Base-by-base conservation (phyloP, 2,888 invertebrate genomes). In the Cryptocephalus moraei region DNA sequence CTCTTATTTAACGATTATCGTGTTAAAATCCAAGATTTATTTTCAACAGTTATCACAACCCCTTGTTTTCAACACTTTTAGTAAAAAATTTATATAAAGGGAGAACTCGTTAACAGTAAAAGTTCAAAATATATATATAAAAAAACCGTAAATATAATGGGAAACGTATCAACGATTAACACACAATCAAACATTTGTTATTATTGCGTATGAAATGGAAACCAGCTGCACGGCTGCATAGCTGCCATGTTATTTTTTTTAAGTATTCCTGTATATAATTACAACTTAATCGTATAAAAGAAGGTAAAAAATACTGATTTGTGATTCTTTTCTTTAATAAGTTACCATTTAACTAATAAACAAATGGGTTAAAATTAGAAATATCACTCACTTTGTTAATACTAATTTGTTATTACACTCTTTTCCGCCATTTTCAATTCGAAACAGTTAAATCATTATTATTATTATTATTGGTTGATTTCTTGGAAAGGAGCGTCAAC, bases 251-350 rank as follows among this genome's bases (percentile, higher is more conserved):
- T 38, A 46, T 36, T 36, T 11, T 36, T 36, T 11, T 50, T 47
- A 56, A 54, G 58, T 45, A 55, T 52, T 51, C 51, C 39, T 49
- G 32, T 50, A 51, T 48, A 56, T 47, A 44, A 46, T 41, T 47
- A 22, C 22, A 22, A 22, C 22, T 22, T 22, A 22, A 22, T 49
- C 46, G 12, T 36, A 36, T 48, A 51, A 61, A 63, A 65, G 66
- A 66, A 63, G 58, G 64, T 66, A 64, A 68, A 68, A 67, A 70
- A 70, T 70, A 70, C 70, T 70, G 70, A 68, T 68, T 67, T 66
- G 45, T 46, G 52, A 53, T 49, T 55, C 22, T 22, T 22, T 22
- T 22, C 22, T 49, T 46, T 34, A 53, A 55, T 55, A 54, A 56
- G 52, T 56, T 56, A 56, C 42, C 56, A 51, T 58, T 60, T 62